Base-by-base conservation (phyloP, 2,888 invertebrate species). In the Noctuana brunneofusca region DNA sequence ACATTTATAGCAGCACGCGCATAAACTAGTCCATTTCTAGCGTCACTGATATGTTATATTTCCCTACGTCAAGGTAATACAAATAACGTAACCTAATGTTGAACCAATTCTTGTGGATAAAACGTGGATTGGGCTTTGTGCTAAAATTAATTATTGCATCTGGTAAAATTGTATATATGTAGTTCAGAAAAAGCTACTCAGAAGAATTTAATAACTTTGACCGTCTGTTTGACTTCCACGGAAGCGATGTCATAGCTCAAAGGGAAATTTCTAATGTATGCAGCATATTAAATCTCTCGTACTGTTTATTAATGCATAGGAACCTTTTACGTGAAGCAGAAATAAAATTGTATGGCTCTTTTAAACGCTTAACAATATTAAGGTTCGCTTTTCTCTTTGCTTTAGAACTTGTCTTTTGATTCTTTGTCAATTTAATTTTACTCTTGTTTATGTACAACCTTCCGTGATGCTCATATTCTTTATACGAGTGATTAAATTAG, bases 371-470 rank as follows among this genome's bases (percentile, higher is more conserved):
- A 27, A 58, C 58, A 52, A 56, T 56, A 59, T 64, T 58, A 64
- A 24, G 18, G 56, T 22, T 48, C 55, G 46, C 27, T 27, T 22
- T 50, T 55, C 48, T n/a, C 46, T 24, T 46, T 24, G 18, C 27
- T n/a, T 38, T 52, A 58, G 35, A 62, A 68, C 54, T 63, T 18
- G 18, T 18, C 43, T 43, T 43, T 58, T 64, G 71, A 67, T 69
- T 75, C 78, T 77, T 83, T 79, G 79, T 80, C 79, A 83, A 82
- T 81, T 79, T 79, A 73, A 77, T 64, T 67, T 64, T 67, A 54
- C 70, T 66, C 70, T 66, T 68, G 66, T 71, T 65, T 64, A 65
- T 65, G 71, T 63, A 69, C 68, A 68, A 58, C 66, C 64, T 66
- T 53, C 68, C 52, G 52, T 32, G 27, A 27, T 22, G 24, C 72